Evolutionary conservation across 1,140 invertebrate genomes (phyloP).

Genomic region (Lysiphlebus fabarum): DNA sequence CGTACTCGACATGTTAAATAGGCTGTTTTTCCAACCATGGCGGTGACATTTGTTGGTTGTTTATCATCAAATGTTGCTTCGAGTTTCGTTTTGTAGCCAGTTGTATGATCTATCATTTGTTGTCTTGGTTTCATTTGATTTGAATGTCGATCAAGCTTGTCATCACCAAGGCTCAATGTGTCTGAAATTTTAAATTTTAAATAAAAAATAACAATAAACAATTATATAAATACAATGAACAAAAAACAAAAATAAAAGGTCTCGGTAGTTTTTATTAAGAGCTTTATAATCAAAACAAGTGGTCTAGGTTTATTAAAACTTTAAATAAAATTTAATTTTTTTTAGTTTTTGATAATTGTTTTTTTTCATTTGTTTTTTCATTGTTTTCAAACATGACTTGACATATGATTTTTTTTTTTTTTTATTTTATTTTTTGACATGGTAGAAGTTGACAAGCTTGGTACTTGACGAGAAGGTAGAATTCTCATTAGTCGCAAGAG

Average conservation of each 20-base stretch:
- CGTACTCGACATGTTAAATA: slow-evolving; percentile 77
- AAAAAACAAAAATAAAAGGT: not conserved
- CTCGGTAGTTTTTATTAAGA: not conserved
- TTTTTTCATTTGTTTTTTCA: not conserved
- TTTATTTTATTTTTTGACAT: too few relatives aligned
- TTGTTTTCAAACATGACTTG: not conserved
- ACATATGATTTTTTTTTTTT: too few relatives aligned
- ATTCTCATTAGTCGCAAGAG: slow-evolving; percentile 28
- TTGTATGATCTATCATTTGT: slow-evolving; percentile 45
- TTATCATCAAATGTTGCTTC: slow-evolving; percentile 72
- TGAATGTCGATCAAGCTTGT: slow-evolving; percentile 44
- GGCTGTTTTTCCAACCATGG: slow-evolving; percentile 74
- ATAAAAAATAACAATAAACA: too few relatives aligned
- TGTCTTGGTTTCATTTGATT: slow-evolving; percentile 46
- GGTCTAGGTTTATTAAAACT: too few relatives aligned
- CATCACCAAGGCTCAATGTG: slow-evolving; percentile 51
- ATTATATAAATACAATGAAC: not conserved
- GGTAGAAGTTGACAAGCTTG: not conserved
- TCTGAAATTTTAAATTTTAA: slow-evolving; percentile 40
- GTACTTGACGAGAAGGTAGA: slow-evolving; percentile 22
- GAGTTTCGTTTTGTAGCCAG: slow-evolving; percentile 41
- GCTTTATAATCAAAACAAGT: not conserved
- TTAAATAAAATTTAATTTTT: too few relatives aligned
- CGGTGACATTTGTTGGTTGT: slow-evolving; percentile 76
- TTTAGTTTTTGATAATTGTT: too few relatives aligned